These are phyloP conservation scores for Orthosia gothica DNA, from an alignment of 2,888 invertebrate species.

Conservation along the genomic window DNA sequence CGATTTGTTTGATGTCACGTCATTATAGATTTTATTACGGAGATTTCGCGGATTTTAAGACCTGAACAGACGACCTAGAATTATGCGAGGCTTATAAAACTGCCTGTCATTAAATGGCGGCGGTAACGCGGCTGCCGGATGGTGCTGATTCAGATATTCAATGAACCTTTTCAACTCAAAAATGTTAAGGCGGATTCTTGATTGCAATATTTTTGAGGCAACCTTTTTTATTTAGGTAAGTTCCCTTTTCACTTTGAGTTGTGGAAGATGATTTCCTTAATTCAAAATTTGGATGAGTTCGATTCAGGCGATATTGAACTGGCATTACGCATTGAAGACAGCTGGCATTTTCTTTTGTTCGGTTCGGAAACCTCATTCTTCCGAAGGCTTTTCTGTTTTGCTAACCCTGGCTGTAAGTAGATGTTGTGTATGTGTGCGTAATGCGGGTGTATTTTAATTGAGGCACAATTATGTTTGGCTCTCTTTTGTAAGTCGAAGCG, in stretches of 20 bases:
- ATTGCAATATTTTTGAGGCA: slow-evolving; percentile 31
- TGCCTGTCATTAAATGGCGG: slow-evolving; percentile 65
- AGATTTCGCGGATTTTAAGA: slow-evolving; percentile 66
- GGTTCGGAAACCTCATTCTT: background rate
- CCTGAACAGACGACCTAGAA: slow-evolving; percentile 65
- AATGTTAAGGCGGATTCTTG: slow-evolving; percentile 11
- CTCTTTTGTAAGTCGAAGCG: slow-evolving; percentile 70
- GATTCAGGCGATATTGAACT: slow-evolving; percentile 9
- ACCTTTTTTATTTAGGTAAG: slow-evolving; percentile 1
- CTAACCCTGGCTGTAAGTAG: slow-evolving; percentile 43
- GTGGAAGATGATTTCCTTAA: slow-evolving; percentile 20
- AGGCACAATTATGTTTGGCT: slow-evolving; percentile 73
- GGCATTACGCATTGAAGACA: slow-evolving; percentile 1
- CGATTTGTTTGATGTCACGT: slow-evolving; percentile 74
- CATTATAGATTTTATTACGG: slow-evolving; percentile 74
- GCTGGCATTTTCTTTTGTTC: slow-evolving; percentile 1
- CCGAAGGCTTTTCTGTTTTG: background rate
- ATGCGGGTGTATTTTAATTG: slow-evolving; percentile 81
- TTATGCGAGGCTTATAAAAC: slow-evolving; percentile 68
- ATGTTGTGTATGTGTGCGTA: slow-evolving; percentile 63
- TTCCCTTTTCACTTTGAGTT: slow-evolving; percentile 10
- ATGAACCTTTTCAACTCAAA: slow-evolving; percentile 22
- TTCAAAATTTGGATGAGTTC: slow-evolving; percentile 1
- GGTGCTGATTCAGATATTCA: slow-evolving; percentile 33
- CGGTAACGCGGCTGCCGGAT: slow-evolving; percentile 51